phyloP scores from a whole-genome alignment of 2,113 vertebrate genomes.

The Mus spicilegus region DNA sequence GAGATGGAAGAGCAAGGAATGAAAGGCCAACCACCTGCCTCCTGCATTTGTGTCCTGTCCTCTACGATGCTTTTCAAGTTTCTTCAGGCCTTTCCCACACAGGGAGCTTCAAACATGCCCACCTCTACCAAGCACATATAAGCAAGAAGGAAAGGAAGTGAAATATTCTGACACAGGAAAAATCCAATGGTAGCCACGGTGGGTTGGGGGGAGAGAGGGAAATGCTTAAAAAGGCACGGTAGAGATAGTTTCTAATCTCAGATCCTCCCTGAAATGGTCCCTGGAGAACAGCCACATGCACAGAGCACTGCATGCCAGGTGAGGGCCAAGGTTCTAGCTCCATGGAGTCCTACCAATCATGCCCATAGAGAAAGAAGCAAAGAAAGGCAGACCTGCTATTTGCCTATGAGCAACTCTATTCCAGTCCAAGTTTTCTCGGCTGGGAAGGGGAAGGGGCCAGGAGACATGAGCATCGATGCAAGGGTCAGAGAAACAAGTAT shows the following conservation, averaged over 20 bases:
- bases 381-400: neutral
- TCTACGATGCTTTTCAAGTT: neutral
- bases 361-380: neutral
- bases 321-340: neutral
- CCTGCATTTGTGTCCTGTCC: neutral
- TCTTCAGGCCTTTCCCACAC: neutral
- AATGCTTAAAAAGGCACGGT: neutral
- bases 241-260: neutral
- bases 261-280: neutral
- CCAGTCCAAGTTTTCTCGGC: neutral
- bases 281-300: neutral
- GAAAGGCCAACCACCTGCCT: constrained; percentile 30
- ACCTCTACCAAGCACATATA: neutral
- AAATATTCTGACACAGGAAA: neutral
- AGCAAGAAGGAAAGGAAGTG: neutral
- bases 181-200: accelerated
- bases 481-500: constrained; percentile 22
- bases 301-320: neutral
- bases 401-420: neutral
- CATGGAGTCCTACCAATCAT: neutral
- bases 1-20: neutral
- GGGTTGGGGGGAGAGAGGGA: neutral
- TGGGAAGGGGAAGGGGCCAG: neutral
- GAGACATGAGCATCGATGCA: neutral
- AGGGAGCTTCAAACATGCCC: neutral